Evolutionary conservation across 2,888 invertebrate genomes (phyloP), one percentile per base, ranked within the genome.

Genomic region (Himalopsyche anomala): DNA sequence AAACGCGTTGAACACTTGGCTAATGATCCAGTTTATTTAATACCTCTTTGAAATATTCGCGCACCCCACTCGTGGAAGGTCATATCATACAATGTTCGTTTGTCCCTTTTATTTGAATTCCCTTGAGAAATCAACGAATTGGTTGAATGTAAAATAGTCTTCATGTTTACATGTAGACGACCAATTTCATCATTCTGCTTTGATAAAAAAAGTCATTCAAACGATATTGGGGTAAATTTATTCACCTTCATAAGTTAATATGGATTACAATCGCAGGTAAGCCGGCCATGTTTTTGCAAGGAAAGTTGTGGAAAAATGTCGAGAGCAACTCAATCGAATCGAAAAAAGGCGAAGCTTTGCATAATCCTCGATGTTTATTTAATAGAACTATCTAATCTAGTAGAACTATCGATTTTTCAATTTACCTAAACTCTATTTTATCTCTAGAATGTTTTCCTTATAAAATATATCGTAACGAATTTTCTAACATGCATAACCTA

Each of bases 121-220:
- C 87, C 87, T 36, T 40, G 87, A 87, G 87, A 87, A 87, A 87
- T 87, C 87, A 87, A 84, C 85, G 87, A 87, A 87, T 87, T 87
- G 87, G 85, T 84, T 85, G 85, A 87, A 87, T 87, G 85, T 85
- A 82, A 85, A 87, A 87, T 84, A 82, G 83, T 82, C 84, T 79
- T 82, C 84, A 38, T 87, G 87, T 87, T 87, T 87, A 87, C 87
- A 85, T 51, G 55, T 55, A 82, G 81, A 87, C 82, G 84, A 87
- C 79, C 81, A 84, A 82, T 84, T 84, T 83, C 69, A 54, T 82
- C 84, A 84, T 84, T 84, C 42, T 62, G 45, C 42, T 84, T 84
- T 81, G 19, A 80, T 51, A 40, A 15, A 80, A 84, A 84, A 74
- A 74, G 38, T 74, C 74, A 74, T 74, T 74, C 74, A 74, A 36